These are phyloP conservation scores for Mystacides longicornis DNA, from an alignment of 2,888 invertebrate genomes.

Conservation along the genomic window DNA sequence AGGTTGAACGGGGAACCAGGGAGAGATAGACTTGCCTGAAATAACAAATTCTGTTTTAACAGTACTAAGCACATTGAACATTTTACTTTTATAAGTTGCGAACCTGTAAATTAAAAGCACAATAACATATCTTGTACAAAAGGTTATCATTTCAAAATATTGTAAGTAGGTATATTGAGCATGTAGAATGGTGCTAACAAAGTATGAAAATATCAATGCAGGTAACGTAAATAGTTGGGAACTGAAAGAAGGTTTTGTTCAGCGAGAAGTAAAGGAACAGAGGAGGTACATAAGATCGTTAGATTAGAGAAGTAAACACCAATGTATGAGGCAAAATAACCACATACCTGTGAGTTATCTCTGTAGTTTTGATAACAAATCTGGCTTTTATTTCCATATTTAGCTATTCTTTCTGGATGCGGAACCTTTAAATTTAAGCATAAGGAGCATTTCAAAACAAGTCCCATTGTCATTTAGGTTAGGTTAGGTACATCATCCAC, in stretches of 20 bases:
- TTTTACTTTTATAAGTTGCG: background rate
- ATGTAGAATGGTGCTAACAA: conserved; percentile 25
- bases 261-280: too few relatives aligned
- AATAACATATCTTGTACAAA: background rate
- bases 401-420: conserved; percentile 55
- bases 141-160: background rate
- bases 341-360: conserved; percentile 60
- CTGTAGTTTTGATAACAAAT: conserved; percentile 60
- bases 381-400: conserved; percentile 51
- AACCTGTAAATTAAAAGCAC: background rate
- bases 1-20: conserved; percentile 95
- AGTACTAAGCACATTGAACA: background rate
- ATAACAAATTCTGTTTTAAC: too few relatives aligned
- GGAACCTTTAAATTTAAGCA: conserved; percentile 55
- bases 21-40: conserved; percentile 94
- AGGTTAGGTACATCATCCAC: too few relatives aligned
- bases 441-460: conserved; percentile 41
- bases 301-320: conserved; percentile 19
- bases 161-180: background rate
- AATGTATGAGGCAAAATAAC: conserved; percentile 35
- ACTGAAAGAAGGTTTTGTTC: too few relatives aligned
- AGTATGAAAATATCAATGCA: conserved; percentile 8
- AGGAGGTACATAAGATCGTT: too few relatives aligned
- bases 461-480: background rate
- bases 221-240: too few relatives aligned